phyloP scores from a whole-genome alignment of 2,797 vertebrate genomes.

The Hozukius guyotensis region DNA sequence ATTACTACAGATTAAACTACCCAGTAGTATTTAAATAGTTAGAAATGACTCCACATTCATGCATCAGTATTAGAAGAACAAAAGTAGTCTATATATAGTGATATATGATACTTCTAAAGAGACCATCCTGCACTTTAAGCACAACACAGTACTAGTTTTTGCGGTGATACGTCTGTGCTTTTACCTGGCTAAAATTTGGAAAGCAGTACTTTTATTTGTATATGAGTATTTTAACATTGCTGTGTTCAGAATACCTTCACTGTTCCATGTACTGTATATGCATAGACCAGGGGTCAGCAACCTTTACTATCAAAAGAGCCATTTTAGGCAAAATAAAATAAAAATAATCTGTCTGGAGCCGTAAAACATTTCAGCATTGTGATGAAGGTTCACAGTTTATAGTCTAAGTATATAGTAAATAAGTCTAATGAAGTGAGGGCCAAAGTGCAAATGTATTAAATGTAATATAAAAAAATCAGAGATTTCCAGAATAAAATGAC shows the following conservation, averaged over 20 bases:
- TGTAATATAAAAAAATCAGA: no score
- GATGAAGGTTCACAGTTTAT: no score
- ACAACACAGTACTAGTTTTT: neutral
- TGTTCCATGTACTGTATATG: neutral
- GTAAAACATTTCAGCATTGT: no score
- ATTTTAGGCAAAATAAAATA: no score
- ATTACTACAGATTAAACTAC: neutral
- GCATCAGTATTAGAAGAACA: neutral
- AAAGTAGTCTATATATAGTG: neutral
- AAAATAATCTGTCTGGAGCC: no score
- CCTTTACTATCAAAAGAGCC: no score
- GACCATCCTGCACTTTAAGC: neutral
- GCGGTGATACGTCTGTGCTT: neutral
- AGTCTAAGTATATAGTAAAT: no score
- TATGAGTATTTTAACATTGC: neutral
- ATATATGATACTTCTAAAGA: neutral
- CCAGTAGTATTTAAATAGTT: neutral
- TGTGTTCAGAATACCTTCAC: neutral
- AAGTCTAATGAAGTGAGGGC: no score
- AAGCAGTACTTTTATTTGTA: neutral
- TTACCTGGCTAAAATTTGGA: neutral
- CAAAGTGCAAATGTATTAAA: no score
- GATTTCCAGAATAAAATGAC: no score
- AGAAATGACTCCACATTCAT: neutral
- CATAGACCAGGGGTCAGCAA: no score